Evolutionary conservation across 2,113 vertebrate genomes (phyloP).

Genomic region (Platysternon megacephalum): DNA sequence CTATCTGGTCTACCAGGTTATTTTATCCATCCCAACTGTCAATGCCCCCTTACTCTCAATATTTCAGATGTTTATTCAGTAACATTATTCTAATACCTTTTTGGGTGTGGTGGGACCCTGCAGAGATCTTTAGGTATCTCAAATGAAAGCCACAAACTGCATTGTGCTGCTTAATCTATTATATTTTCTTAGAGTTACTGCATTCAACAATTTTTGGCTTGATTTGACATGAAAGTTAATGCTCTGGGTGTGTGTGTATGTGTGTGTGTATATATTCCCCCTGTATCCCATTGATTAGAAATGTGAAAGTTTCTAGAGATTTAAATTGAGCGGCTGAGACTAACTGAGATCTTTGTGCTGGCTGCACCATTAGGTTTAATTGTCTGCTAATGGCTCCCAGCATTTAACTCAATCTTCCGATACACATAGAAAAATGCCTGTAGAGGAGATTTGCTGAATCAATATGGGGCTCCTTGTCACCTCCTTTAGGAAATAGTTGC

Average conservation of each 20-base stretch:
- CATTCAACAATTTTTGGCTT: constrained; percentile 27
- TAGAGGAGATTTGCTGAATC: background rate
- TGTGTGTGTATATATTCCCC: background rate
- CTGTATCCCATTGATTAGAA: constrained; percentile 47
- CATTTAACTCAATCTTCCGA: background rate
- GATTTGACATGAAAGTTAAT: constrained; percentile 62
- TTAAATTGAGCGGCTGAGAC: constrained; percentile 15
- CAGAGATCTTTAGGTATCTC: background rate
- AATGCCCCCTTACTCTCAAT: background rate
- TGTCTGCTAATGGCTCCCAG: constrained; percentile 26
- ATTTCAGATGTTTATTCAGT: background rate
- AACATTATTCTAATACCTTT: background rate
- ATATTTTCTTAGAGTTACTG: constrained; percentile 17
- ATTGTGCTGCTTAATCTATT: background rate
- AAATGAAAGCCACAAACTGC: constrained; percentile 5
- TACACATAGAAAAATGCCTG: background rate
- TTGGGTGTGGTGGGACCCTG: background rate
- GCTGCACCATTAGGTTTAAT: constrained; percentile 57
- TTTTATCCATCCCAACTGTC: background rate
- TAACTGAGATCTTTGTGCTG: constrained; percentile 20
- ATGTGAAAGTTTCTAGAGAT: background rate
- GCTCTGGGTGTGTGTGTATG: constrained; percentile 18
- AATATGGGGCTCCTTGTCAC: background rate
- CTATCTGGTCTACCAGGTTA: background rate
- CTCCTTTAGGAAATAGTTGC: fast-evolving